Evolutionary conservation across 2,888 invertebrate species (phyloP), one percentile per base, ranked within the genome.

Genomic region (Matsumyia berberina): DNA sequence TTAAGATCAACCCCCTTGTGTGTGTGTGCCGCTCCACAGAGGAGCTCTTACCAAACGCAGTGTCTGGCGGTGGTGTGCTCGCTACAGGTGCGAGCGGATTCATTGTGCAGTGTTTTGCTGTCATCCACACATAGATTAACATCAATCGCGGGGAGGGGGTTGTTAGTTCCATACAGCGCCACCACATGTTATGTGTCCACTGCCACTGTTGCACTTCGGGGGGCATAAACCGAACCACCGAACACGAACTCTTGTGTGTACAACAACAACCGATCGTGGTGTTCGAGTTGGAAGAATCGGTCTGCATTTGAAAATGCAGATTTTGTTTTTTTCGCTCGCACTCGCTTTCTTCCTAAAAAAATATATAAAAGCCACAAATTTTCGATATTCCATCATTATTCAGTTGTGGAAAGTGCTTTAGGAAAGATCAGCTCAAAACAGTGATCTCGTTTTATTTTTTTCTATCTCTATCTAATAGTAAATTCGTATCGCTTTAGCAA

Each of bases 391-490:
- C 89, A 88, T 90, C 88, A 92, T 91, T 91, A 92, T 91, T 92
- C 92, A 91, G 90, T 91, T 89, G 90, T 91, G 89, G 89, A 91
- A 90, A 91, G 90, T 91, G 90, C 90, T 89, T 89, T 88, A 89
- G 90, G 89, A 88, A 90, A 91, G 89, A 89, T 90, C 89, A 85
- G 85, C 85, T 85, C 85, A 85, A 85, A 76, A 69, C 24, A 79
- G 85, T 85, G 85, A 85, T 85, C 85, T 85, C 85, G 85, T 85
- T 83, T 79, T 67, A 24, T 64, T 39, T 72, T 39, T 44, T 12
- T 33, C 46, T 67, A 44, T 42, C 24, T 64, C 35, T 46, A 31
- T 49, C 8, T 64, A 9, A 24, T 62, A 42, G 55, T 46, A 60
- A 67, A 69, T 62, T 74, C 67, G 37, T 35, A 33, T 66, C 33